These are phyloP conservation scores for Pocota personata DNA, from an alignment of 2,888 invertebrate species.

Conservation along the genomic window DNA sequence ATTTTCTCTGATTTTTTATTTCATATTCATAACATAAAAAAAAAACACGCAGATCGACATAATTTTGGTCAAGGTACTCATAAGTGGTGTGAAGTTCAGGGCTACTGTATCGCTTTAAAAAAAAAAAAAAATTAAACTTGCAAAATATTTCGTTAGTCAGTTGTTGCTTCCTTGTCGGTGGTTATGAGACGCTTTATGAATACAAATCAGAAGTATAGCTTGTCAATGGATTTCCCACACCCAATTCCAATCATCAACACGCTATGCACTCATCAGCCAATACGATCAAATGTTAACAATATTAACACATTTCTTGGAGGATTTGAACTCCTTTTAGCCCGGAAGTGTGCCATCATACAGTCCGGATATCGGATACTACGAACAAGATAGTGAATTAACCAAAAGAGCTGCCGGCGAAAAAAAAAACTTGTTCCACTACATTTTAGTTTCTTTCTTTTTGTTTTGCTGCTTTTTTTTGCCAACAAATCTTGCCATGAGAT, in stretches of 20 bases:
- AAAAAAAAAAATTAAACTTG: neutral
- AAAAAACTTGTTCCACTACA: neutral
- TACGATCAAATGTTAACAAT: neutral
- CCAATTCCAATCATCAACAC: neutral
- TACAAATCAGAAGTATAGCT: neutral
- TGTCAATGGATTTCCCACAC: neutral
- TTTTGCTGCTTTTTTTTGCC: neutral
- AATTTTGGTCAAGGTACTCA: slow-evolving; percentile 8
- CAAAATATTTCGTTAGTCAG: neutral
- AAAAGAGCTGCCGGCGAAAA: neutral
- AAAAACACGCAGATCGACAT: neutral
- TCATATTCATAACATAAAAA: neutral
- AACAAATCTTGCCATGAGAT: neutral
- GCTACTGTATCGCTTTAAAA: neutral
- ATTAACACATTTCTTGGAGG: neutral
- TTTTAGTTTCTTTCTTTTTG: neutral
- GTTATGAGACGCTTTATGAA: neutral
- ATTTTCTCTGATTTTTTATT: neutral
- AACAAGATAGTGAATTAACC: neutral
- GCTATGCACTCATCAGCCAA: neutral
- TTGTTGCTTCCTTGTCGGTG: neutral
- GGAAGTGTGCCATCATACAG: neutral
- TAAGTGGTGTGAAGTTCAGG: slow-evolving; percentile 1
- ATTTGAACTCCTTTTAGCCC: neutral
- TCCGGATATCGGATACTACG: neutral